phyloP scores from a whole-genome alignment of 2,113 vertebrate species.

The Cebidichthys violaceus region DNA sequence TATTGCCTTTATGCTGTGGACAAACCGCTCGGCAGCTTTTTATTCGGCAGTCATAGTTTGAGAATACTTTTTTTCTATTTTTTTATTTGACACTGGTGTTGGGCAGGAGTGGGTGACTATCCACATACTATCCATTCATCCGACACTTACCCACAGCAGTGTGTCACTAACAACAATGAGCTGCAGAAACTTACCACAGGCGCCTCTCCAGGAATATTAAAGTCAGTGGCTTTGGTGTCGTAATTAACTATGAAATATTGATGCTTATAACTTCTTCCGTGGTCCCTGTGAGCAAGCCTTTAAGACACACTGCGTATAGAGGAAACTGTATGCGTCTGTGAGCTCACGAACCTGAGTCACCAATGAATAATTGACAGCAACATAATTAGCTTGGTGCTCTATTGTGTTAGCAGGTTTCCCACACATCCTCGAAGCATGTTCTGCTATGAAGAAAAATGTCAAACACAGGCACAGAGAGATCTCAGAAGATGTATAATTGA shows the following conservation, averaged over 20 bases:
- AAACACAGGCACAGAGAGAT: conserved; percentile 52
- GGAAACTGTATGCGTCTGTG: conserved; percentile 61
- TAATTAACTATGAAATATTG: conserved; percentile 86
- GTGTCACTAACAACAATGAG: conserved; percentile 66
- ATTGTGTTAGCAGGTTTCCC: conserved; percentile 71
- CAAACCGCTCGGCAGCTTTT: neutral
- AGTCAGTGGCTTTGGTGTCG: conserved; percentile 73
- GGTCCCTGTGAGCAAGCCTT: conserved; percentile 68
- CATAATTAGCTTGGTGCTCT: conserved; percentile 78
- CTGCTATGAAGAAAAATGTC: conserved; percentile 62
- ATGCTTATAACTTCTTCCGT: conserved; percentile 78
- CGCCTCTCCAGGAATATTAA: conserved; percentile 74
- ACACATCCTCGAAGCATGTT: conserved; percentile 70
- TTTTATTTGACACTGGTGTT: neutral
- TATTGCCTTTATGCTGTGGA: neutral
- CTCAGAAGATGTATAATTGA: conserved; percentile 65
- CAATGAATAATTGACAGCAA: conserved; percentile 81
- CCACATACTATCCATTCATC: conserved; percentile 63
- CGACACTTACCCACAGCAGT: conserved; percentile 45
- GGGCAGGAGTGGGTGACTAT: conserved; percentile 19
- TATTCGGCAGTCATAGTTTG: neutral
- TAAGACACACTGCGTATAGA: conserved; percentile 60
- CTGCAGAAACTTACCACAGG: conserved; percentile 39
- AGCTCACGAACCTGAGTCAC: conserved; percentile 69
- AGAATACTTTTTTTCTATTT: neutral